Conservation (phyloP, 2,888 invertebrate species). For the Spodoptera picta region DNA sequence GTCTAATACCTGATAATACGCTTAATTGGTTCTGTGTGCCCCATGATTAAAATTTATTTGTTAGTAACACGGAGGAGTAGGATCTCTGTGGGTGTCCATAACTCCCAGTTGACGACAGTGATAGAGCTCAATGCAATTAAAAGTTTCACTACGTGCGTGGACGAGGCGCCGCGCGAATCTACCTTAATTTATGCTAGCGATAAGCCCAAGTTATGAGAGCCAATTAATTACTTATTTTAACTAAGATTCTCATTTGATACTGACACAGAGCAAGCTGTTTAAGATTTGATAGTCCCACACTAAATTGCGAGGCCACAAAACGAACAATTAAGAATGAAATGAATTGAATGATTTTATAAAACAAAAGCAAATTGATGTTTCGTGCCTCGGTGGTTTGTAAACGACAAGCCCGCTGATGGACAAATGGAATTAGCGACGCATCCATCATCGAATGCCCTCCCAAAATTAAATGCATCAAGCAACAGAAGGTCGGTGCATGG, state of each 20-base stretch:
- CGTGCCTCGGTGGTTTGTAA: constrained; percentile 45
- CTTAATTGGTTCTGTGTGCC: constrained; percentile 31
- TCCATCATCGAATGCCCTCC: constrained; percentile 76
- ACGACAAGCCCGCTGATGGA: constrained; percentile 53
- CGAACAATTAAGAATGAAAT: constrained; percentile 12
- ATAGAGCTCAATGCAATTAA: constrained; percentile 88
- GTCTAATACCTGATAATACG: constrained; percentile 28
- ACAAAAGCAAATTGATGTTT: constrained; percentile 49
- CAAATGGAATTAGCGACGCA: constrained; percentile 71
- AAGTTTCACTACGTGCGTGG: constrained; percentile 88
- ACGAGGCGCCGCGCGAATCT: constrained; percentile 78
- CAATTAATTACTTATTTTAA: constrained; percentile 86
- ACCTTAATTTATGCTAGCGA: constrained; percentile 86
- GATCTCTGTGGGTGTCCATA: constrained; percentile 77
- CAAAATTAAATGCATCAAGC: constrained; percentile 81
- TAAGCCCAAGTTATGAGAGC: constrained; percentile 84
- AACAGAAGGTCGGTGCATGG: constrained; percentile 74
- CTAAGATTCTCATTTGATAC: constrained; percentile 73
- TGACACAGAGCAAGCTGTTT: constrained; percentile 25
- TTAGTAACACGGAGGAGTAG: constrained; percentile 56
- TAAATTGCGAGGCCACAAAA: constrained; percentile 10
- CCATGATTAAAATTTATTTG: constrained; percentile 43
- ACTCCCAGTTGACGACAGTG: constrained; percentile 84
- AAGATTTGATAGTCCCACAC: constrained; percentile 15
- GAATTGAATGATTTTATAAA: constrained; percentile 36